Evolutionary conservation across 2,113 vertebrate genomes (phyloP).

Genomic region (Ageneiosus marmoratus): DNA sequence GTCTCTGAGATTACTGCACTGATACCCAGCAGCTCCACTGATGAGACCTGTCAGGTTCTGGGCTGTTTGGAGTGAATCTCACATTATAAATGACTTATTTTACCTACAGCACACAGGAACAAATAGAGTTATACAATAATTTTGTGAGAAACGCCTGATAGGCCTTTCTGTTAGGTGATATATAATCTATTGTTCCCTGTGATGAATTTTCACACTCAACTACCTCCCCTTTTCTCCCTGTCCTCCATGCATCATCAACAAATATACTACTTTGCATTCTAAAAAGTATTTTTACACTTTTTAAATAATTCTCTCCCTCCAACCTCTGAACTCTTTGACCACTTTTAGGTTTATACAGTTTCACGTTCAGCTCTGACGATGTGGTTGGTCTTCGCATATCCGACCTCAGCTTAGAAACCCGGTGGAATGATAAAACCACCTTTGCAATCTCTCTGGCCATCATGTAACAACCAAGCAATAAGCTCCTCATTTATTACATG

Average conservation of each 20-base stretch:
- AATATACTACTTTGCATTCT: neutral
- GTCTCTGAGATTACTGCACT: slow-evolving; percentile 62
- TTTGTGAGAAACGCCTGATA: neutral
- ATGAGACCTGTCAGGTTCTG: slow-evolving; percentile 63
- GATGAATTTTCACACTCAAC: neutral
- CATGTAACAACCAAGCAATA: neutral
- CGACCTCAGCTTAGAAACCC: neutral
- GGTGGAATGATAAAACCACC: neutral
- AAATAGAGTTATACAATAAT: neutral
- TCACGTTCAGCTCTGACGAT: neutral
- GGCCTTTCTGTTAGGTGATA: neutral
- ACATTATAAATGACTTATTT: neutral
- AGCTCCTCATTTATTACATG: neutral
- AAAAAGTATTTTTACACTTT: neutral
- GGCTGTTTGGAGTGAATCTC: neutral
- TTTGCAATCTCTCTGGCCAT: neutral
- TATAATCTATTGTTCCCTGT: neutral
- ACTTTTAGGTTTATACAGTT: neutral
- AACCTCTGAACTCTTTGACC: neutral
- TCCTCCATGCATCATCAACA: neutral
- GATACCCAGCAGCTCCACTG: slow-evolving; percentile 49
- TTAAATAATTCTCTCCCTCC: neutral
- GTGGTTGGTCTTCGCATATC: neutral
- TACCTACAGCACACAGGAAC: neutral
- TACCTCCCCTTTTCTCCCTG: neutral